phyloP scores from a whole-genome alignment of 2,888 invertebrate species.

The Achlya flavicornis region DNA sequence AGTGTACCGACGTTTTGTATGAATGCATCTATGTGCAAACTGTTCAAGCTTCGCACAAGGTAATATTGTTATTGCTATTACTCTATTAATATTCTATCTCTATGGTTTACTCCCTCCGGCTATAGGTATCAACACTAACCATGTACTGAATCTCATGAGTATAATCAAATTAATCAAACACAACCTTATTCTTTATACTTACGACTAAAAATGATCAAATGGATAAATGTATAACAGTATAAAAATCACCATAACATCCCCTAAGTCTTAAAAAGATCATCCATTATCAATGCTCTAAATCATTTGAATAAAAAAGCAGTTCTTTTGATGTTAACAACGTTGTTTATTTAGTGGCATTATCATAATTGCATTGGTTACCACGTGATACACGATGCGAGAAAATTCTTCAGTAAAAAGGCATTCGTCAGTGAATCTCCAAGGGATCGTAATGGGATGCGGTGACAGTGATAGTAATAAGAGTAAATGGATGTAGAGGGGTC shows the following conservation, averaged over 20 bases:
- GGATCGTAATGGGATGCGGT: conserved; percentile 56
- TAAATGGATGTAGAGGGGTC: conserved; percentile 53
- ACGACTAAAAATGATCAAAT: too few species aligned
- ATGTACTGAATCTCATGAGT: too few species aligned
- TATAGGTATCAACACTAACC: too few species aligned
- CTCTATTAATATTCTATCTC: too few species aligned
- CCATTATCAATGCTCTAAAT: not conserved
- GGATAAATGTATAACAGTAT: not conserved
- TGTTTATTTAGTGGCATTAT: conserved; percentile 21
- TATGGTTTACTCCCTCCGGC: too few species aligned
- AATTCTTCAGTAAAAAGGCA: conserved; percentile 24
- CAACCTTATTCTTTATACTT: too few species aligned
- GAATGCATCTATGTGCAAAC: too few species aligned
- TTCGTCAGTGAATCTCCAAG: conserved; percentile 45
- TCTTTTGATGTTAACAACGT: conserved; percentile 10
- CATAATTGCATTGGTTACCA: conserved; percentile 31
- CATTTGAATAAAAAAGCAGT: conserved; percentile 3
- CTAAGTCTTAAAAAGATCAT: not conserved
- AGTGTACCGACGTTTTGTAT: too few species aligned
- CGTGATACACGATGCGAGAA: conserved; percentile 18
- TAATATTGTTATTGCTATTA: too few species aligned
- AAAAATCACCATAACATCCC: not conserved
- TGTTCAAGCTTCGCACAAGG: too few species aligned
- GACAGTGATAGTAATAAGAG: conserved; percentile 61
- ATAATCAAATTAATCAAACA: too few species aligned